Conservation (phyloP, 1,140 invertebrate genomes). For the Episyrphus balteatus region DNA sequence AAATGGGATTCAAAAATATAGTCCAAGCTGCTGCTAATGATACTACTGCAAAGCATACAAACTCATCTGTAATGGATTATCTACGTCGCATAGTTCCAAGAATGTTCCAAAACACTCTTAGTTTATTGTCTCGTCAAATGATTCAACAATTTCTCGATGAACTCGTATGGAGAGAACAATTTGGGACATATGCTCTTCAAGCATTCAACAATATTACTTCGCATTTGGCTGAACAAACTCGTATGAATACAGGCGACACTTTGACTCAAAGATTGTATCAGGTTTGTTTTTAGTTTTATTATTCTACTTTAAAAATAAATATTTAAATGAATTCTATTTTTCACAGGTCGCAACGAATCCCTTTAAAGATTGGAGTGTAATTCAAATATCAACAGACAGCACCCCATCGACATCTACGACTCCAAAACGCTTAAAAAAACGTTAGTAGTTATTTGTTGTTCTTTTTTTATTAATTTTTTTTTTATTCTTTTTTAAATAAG, state of each 20-base stretch:
- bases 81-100: constrained; percentile 69
- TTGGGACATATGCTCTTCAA: constrained; percentile 58
- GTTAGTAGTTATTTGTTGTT: constrained; percentile 16
- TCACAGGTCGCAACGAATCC: constrained; percentile 61
- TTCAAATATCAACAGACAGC: constrained; percentile 30
- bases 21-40: constrained; percentile 55
- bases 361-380: constrained; percentile 65
- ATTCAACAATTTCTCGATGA: constrained; percentile 86
- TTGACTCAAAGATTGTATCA: constrained; percentile 38
- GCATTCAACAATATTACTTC: constrained; percentile 70
- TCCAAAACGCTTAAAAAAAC: constrained; percentile 35
- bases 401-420: constrained; percentile 26
- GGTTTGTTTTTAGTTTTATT: constrained; percentile 13
- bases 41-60: constrained; percentile 46
- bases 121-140: constrained; percentile 66
- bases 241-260: constrained; percentile 42
- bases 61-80: constrained; percentile 78
- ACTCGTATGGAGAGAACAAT: constrained; percentile 64
- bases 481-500: too few relatives aligned
- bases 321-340: constrained; percentile 3
- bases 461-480: too few relatives aligned
- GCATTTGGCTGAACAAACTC: constrained; percentile 69
- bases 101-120: constrained; percentile 83
- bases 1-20: constrained; percentile 67
- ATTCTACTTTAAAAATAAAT: constrained; percentile 1